A percentile compares a stretch with the other conserved stretches of the same genome.
These are phyloP conservation scores for Glaucidium brasilianum DNA, from an alignment of 2,113 vertebrate species.

Conservation along the genomic window DNA sequence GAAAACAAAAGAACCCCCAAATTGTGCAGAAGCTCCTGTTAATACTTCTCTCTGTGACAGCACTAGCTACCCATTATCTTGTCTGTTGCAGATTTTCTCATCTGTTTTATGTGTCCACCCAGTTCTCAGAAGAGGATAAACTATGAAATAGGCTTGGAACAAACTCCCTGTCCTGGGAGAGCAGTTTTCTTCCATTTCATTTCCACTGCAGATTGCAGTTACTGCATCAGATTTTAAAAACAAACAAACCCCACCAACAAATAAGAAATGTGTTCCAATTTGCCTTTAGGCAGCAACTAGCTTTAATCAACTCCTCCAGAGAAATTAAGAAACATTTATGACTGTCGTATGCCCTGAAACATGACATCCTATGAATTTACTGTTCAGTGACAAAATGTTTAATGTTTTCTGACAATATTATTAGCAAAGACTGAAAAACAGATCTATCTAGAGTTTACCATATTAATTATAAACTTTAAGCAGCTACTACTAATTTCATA, in stretches of 20 bases:
- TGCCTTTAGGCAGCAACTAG: not conserved
- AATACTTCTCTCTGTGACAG: not conserved
- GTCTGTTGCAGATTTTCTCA: not conserved
- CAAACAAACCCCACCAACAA: not conserved
- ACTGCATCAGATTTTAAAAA: not conserved
- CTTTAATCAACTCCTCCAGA: not conserved
- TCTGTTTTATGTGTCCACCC: not conserved
- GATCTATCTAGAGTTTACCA: not conserved
- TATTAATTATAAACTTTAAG: not conserved
- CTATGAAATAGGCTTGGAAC: not conserved
- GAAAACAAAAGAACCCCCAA: not conserved
- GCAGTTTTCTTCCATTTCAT: not conserved
- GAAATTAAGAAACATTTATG: not conserved
- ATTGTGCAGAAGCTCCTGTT: not conserved
- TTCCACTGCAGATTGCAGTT: not conserved
- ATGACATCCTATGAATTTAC: not conserved
- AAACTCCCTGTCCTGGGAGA: not conserved
- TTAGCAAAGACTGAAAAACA: not conserved
- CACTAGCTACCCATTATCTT: not conserved
- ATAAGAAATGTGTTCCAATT: not conserved
- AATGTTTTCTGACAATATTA: not conserved
- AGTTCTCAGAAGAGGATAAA: not conserved
- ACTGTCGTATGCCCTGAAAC: not conserved
- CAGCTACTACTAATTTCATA: not conserved
- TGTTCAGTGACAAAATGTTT: not conserved